Percentiles rank a stretch among this genome's conserved stretches.
Conservation (phyloP, 2,113 vertebrate genomes). For the Australoheros scitulus region DNA sequence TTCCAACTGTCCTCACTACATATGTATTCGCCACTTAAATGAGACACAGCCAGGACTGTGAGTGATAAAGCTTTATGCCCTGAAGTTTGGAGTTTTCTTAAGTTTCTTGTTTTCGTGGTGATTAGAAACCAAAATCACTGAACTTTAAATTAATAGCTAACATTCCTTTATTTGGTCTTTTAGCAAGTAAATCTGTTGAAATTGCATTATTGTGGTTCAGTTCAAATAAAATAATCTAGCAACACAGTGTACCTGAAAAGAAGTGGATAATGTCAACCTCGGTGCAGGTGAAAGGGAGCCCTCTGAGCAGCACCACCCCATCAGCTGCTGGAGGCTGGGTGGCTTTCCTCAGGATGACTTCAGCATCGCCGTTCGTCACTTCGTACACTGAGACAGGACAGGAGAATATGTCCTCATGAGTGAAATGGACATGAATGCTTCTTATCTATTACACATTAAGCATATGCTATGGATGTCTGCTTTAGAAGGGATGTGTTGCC, state of each 20-base stretch:
- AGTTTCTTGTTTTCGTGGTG: background rate
- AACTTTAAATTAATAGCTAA: fast-evolving
- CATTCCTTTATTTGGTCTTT: background rate
- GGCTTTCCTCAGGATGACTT: constrained; percentile 78
- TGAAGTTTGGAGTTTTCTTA: fast-evolving
- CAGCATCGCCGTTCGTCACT: constrained; percentile 86
- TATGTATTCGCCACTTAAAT: background rate
- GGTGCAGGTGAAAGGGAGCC: constrained; percentile 86
- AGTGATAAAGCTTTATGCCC: background rate
- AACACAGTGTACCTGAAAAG: constrained; percentile 83
- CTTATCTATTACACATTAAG: background rate
- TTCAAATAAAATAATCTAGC: background rate
- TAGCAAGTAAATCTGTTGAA: background rate
- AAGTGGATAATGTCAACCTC: constrained; percentile 85
- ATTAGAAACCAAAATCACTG: background rate
- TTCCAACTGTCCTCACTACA: too few relatives aligned
- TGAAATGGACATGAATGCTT: background rate
- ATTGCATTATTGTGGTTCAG: background rate
- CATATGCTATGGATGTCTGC: background rate
- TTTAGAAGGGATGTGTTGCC: background rate
- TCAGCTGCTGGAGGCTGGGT: constrained; percentile 54
- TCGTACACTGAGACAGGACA: constrained; percentile 78
- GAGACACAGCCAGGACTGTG: background rate
- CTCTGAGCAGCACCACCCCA: constrained; percentile 85
- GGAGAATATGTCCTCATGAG: fast-evolving